Evolutionary conservation across 2,797 vertebrate genomes (phyloP).

Genomic region (Carduelis carduelis): DNA sequence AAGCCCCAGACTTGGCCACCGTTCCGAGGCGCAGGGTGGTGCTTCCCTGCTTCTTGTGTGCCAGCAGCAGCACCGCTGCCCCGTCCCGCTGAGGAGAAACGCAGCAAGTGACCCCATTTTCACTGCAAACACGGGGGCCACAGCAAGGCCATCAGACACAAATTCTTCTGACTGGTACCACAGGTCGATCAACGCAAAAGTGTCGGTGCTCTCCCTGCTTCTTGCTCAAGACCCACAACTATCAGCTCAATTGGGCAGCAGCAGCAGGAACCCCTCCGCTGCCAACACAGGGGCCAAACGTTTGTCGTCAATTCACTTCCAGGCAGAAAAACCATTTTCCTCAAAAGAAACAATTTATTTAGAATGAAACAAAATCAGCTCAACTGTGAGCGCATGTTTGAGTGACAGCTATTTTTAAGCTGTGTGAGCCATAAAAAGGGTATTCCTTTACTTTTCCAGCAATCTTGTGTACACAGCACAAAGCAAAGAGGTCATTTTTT

Average conservation of each 20-base stretch:
- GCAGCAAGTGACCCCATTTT: conserved; percentile 72
- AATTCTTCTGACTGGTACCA: conserved; percentile 78
- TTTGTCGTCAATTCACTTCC: conserved; percentile 96
- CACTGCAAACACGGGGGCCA: conserved; percentile 66
- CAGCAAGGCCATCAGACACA: conserved; percentile 71
- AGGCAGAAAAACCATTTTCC: conserved; percentile 92
- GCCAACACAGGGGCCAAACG: conserved; percentile 75
- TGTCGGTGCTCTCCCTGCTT: conserved; percentile 73
- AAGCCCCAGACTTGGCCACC: conserved; percentile 73
- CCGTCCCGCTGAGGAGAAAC: conserved; percentile 75
- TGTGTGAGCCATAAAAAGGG: conserved; percentile 87
- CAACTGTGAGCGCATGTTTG: conserved; percentile 90
- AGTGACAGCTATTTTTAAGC: conserved; percentile 93
- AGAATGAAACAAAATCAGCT: conserved; percentile 97
- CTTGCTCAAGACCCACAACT: conserved; percentile 74
- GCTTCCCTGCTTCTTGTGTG: conserved; percentile 76
- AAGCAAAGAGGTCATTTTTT: conserved; percentile 84
- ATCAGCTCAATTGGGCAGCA: conserved; percentile 65
- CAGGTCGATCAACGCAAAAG: conserved; percentile 79
- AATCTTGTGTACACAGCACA: conserved; percentile 99
- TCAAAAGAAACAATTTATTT: conserved; percentile 99
- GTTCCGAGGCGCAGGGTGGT: conserved; percentile 68
- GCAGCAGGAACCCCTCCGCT: conserved; percentile 71
- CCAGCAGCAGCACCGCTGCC: conserved; percentile 75
- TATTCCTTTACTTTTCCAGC: conserved; percentile 92